Conservation (phyloP, 2,888 invertebrate species). For the Mesoligia furuncula region DNA sequence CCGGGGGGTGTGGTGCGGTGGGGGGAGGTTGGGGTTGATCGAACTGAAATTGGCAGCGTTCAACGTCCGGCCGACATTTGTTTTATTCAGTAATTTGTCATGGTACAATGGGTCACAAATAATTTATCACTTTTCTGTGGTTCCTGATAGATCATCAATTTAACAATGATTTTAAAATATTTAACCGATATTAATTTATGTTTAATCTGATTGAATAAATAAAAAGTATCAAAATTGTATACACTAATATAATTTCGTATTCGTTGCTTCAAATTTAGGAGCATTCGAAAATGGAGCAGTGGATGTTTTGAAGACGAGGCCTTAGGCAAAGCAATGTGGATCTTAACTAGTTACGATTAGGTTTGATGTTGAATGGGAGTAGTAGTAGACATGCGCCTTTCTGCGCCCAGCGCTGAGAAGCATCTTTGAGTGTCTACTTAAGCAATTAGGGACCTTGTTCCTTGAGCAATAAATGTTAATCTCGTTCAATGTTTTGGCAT, state of each 20-base stretch:
- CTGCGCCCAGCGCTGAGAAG: slow-evolving; percentile 42
- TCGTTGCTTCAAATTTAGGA: slow-evolving; percentile 67
- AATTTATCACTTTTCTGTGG: slow-evolving; percentile 61
- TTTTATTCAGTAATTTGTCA: slow-evolving; percentile 80
- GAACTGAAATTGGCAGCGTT: slow-evolving; percentile 87
- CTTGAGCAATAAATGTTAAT: slow-evolving; percentile 78
- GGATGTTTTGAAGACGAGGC: slow-evolving; percentile 61
- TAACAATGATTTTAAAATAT: slow-evolving; percentile 18
- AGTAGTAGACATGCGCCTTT: slow-evolving; percentile 55
- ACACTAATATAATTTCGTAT: slow-evolving; percentile 58
- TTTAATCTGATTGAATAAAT: slow-evolving; percentile 16
- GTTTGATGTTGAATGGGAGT: slow-evolving; percentile 67
- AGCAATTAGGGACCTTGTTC: slow-evolving; percentile 81
- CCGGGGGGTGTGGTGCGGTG: slow-evolving; percentile 69
- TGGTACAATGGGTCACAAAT: slow-evolving; percentile 68
- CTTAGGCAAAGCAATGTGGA: slow-evolving; percentile 63
- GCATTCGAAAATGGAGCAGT: slow-evolving; percentile 77
- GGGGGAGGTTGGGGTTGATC: slow-evolving; percentile 80
- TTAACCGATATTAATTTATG: slow-evolving; percentile 18
- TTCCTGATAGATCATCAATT: slow-evolving; percentile 33
- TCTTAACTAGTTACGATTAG: slow-evolving; percentile 67
- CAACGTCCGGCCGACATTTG: slow-evolving; percentile 81
- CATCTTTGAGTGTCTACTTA: slow-evolving; percentile 67
- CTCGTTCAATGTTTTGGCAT: slow-evolving; percentile 75
- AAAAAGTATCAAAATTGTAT: slow-evolving; percentile 67